These are phyloP conservation scores for Peromyscus californicus DNA, from an alignment of 2,113 vertebrate species.

Conservation along the genomic window DNA sequence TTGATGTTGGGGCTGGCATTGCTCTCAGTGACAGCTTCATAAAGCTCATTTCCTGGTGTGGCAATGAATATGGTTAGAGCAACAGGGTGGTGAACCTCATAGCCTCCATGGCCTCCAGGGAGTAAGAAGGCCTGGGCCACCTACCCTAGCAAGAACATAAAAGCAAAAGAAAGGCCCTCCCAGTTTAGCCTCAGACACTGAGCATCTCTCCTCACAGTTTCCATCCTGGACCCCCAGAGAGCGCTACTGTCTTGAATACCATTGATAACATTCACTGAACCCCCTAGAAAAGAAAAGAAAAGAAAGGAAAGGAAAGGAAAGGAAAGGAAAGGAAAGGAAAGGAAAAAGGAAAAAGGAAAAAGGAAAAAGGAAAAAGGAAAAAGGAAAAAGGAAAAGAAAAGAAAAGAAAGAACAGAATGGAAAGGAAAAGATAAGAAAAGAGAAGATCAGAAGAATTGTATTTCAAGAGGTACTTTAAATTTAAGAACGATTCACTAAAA, in stretches of 20 bases:
- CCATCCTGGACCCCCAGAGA: not conserved
- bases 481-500: conserved; percentile 25
- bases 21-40: not conserved
- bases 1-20: not conserved
- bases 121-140: not conserved
- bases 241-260: not conserved
- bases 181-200: not conserved
- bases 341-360: too few species aligned
- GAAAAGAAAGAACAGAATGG: not conserved
- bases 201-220: not conserved
- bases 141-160: not conserved
- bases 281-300: too few species aligned
- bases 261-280: not conserved
- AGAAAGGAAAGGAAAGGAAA: not conserved
- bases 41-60: not conserved
- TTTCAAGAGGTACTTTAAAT: conserved; percentile 19
- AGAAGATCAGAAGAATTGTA: not conserved
- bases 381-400: too few species aligned
- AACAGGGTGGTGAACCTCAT: not conserved
- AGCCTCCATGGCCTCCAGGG: not conserved
- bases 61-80: not conserved
- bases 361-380: too few species aligned
- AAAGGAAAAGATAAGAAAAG: not conserved
- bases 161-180: not conserved
- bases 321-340: too few species aligned